These are phyloP conservation scores for Phortica variegata DNA, from an alignment of 1,140 invertebrate species.

Conservation along the genomic window DNA sequence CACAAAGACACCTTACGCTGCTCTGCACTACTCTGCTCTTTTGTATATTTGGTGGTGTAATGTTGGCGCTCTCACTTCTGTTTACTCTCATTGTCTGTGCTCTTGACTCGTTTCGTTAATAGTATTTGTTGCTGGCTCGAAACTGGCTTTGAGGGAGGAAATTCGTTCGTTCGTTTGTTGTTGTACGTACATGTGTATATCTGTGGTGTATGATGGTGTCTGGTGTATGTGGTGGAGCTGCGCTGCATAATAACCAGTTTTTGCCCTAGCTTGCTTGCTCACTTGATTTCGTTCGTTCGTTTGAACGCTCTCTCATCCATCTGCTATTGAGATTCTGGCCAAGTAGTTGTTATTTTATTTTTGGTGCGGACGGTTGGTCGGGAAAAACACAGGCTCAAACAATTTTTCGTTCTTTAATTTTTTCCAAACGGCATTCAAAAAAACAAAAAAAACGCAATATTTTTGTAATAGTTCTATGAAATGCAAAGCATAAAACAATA, in stretches of 20 bases:
- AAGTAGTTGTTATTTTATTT: constrained; percentile 20
- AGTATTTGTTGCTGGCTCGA: no score
- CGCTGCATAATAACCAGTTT: no score
- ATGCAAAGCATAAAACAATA: no score
- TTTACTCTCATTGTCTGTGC: constrained; percentile 19
- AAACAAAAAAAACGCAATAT: no score
- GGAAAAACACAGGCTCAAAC: no score
- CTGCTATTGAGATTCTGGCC: constrained; percentile 24
- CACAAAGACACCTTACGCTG: no score
- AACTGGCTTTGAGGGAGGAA: constrained; percentile 36
- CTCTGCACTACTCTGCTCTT: no score
- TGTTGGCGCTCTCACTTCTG: no score
- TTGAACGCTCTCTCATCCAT: constrained; percentile 30
- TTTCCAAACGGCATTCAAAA: no score
- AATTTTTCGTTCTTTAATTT: no score
- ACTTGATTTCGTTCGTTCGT: not conserved
- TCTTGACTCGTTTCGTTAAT: constrained; percentile 47
- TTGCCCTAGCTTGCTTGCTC: no score
- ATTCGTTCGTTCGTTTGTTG: constrained; percentile 23
- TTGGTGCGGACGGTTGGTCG: constrained; percentile 51
- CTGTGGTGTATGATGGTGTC: not conserved
- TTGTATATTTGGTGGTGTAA: constrained; percentile 5
- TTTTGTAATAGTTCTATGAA: no score
- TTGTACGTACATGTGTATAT: constrained; percentile 5
- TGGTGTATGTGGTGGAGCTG: constrained; percentile 10